These are phyloP conservation scores for Ceratotherium simum DNA, from an alignment of 2,113 vertebrate genomes.

Conservation along the genomic window DNA sequence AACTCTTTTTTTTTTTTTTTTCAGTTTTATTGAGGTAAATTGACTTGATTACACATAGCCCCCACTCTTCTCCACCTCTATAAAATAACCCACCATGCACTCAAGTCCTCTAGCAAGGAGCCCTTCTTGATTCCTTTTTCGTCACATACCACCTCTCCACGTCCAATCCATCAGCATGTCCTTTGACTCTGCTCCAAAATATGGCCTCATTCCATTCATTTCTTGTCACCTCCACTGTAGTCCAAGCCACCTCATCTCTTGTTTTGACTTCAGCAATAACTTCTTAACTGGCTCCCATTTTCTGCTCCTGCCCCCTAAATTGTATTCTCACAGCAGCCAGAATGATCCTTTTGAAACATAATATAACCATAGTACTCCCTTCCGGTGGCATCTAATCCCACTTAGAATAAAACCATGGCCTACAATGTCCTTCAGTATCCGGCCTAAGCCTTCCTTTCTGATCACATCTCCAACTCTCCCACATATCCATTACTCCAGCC, in stretches of 20 bases:
- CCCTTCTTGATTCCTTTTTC: background rate
- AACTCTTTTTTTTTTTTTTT: background rate
- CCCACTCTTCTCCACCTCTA: background rate
- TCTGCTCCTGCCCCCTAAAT: background rate
- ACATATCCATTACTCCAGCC: too few relatives aligned
- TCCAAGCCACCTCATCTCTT: background rate
- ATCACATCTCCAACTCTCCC: background rate
- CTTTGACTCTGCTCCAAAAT: background rate
- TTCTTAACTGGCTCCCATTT: background rate
- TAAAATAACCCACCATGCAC: background rate
- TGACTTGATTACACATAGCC: background rate
- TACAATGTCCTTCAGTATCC: background rate
- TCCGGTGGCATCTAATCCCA: background rate
- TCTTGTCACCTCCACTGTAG: background rate
- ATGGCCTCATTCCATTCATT: background rate
- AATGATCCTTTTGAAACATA: background rate
- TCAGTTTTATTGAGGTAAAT: background rate
- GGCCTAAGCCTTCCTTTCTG: background rate
- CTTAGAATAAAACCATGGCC: background rate
- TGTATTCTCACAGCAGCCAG: background rate
- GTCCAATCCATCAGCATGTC: background rate
- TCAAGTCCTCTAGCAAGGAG: background rate
- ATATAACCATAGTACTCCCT: background rate
- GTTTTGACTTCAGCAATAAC: background rate
- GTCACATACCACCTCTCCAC: background rate